phyloP scores from a whole-genome alignment of 2,113 vertebrate genomes.

The Podarcis cretensis region DNA sequence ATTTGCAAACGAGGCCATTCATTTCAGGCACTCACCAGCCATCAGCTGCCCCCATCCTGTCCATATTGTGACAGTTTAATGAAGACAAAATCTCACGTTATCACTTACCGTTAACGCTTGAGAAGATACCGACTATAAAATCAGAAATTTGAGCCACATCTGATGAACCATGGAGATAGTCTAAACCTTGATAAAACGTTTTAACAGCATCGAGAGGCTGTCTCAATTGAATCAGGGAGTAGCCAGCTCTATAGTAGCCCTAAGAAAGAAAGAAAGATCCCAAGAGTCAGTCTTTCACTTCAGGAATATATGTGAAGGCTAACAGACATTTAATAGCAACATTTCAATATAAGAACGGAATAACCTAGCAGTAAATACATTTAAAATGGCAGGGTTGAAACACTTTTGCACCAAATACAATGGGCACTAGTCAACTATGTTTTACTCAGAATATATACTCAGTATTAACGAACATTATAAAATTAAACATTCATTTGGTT shows the following conservation, averaged over 20 bases:
- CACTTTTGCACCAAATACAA: not conserved
- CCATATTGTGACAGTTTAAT: not conserved
- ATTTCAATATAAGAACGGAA: not conserved
- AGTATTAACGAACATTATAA: too few species aligned
- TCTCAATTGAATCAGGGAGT: conserved; percentile 66
- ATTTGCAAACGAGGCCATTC: not conserved
- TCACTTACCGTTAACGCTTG: conserved; percentile 72
- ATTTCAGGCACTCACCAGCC: not conserved
- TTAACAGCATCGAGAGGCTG: conserved; percentile 47
- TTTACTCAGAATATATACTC: too few species aligned
- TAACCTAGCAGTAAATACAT: not conserved
- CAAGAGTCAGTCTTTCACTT: fast-evolving
- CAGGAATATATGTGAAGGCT: not conserved
- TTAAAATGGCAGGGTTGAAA: not conserved
- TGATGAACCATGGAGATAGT: conserved; percentile 43
- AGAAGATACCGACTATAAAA: conserved; percentile 77
- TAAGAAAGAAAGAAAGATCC: conserved; percentile 25
- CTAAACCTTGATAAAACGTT: conserved; percentile 74
- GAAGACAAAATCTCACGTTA: not conserved
- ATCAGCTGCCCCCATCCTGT: not conserved
- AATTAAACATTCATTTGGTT: too few species aligned
- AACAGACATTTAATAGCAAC: not conserved
- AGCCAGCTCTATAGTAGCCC: conserved; percentile 80
- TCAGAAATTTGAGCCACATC: conserved; percentile 70
- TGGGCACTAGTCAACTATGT: too few species aligned